Evolutionary conservation across 2,113 vertebrate species (phyloP).

Genomic region (Syngnathoides biaculeatus): DNA sequence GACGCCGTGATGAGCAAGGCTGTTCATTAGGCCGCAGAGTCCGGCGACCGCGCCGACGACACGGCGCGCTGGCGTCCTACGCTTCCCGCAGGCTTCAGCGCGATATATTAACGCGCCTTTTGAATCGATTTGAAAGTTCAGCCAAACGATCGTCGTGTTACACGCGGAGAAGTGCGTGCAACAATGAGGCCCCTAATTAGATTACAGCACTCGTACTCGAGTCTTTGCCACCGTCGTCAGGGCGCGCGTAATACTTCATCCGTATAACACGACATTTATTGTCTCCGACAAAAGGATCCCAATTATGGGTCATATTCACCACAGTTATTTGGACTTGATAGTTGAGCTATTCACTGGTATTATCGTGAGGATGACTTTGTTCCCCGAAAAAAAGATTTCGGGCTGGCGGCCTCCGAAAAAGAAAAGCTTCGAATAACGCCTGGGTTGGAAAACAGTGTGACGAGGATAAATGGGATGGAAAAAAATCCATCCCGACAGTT

Average conservation of each 20-base stretch:
- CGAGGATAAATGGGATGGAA: neutral
- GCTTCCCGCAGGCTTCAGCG: slow-evolving; percentile 27
- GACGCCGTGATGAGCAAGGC: slow-evolving; percentile 76
- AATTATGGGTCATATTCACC: slow-evolving; percentile 1
- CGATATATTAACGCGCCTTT: slow-evolving; percentile 28
- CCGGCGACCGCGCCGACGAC: slow-evolving; percentile 54
- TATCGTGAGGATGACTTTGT: neutral
- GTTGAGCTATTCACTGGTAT: neutral
- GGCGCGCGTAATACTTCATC: slow-evolving; percentile 13
- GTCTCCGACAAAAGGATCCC: slow-evolving; percentile 3
- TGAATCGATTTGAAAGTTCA: slow-evolving; percentile 23
- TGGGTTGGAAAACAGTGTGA: neutral
- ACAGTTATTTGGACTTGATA: slow-evolving; percentile 3
- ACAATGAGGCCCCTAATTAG: slow-evolving; percentile 51
- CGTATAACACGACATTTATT: slow-evolving; percentile 19
- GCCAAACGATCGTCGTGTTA: neutral
- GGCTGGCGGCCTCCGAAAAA: neutral
- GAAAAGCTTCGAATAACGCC: neutral
- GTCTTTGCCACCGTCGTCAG: slow-evolving; percentile 17
- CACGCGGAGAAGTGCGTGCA: slow-evolving; percentile 36
- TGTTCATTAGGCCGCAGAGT: slow-evolving; percentile 75
- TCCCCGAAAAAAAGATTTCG: neutral
- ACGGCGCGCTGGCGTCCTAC: slow-evolving; percentile 16
- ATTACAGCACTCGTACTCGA: slow-evolving; percentile 34
- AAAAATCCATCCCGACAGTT: neutral